phyloP scores from a whole-genome alignment of 1,140 invertebrate genomes.

The Copidosoma floridanum region DNA sequence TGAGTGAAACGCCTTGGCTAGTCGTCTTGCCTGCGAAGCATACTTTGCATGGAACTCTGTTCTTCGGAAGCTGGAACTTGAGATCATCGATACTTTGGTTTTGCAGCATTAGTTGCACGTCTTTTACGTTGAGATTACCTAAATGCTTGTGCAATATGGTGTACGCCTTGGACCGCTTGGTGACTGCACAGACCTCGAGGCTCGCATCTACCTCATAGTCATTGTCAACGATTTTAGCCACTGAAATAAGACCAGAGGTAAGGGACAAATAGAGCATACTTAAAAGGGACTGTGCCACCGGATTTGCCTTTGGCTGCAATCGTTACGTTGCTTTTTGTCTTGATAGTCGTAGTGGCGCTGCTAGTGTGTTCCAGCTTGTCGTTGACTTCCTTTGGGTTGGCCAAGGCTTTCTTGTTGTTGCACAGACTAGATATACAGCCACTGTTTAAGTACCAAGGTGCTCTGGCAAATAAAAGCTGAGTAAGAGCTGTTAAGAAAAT shows the following conservation, averaged over 20 bases:
- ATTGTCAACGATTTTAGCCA: constrained; percentile 26
- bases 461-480: not conserved
- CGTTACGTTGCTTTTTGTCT: no score
- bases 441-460: constrained; percentile 5
- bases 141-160: not conserved
- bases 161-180: not conserved
- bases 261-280: constrained; percentile 28
- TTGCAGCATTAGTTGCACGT: not conserved
- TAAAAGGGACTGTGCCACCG: constrained; percentile 4
- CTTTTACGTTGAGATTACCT: not conserved
- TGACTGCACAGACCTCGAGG: not conserved
- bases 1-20: not conserved
- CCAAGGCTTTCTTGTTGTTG: no score
- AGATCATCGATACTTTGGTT: not conserved
- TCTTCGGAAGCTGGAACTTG: not conserved
- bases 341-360: not conserved
- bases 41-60: no score
- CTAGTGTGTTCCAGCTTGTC: not conserved
- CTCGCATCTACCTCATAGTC: not conserved
- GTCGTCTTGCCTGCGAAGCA: no score
- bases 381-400: not conserved
- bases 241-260: constrained; percentile 27
- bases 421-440: constrained; percentile 17
- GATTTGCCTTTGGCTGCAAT: not conserved
- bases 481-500: no score